Base-by-base conservation (phyloP, 2,113 vertebrate species). In the Microcebus murinus region DNA sequence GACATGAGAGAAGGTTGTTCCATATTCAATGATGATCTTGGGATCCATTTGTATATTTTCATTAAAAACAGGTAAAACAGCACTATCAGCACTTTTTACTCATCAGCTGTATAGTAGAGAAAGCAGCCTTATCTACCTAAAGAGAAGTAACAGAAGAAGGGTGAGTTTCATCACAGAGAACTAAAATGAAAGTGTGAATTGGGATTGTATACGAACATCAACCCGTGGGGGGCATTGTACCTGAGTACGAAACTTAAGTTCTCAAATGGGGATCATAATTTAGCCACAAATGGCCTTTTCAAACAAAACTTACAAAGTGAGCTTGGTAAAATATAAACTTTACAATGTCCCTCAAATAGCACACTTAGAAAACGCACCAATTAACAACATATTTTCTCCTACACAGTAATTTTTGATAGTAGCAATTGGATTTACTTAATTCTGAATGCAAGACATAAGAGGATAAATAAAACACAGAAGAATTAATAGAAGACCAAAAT, bases 401-500 rank as follows among this genome's bases (percentile, higher is more conserved):
- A 87, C 21, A 57, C 2, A 55, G 79, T 95, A 13, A 95, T 45
- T 87, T 81, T 96, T 95, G 63, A 52, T 71, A 90, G 81, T 63
- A 81, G 7, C 4, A 83, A 79, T 3, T 13, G 34, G 71, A 96
- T 89, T 76, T 92, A 52, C 48, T 59, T 95, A 95, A 90, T 87
- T 90, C 63, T 92, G 85, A 82, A 87, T 83, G 82, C 52, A 76
- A 92, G 45, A 79, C 71, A 96, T 42, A 87, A 93, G 90, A 85
- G 92, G 90, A 76, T 39, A 96, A 84, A 89, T 48, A 87, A 96
- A 97, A 79, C 74, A 86, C 52, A 87, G 92, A 97, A 42, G 61
- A 80, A 67, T 59, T 89, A 65, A 90, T 1, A 4, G 80, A 34
- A 79, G 45, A 71, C 57, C 31, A 86, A 97, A 50, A 93, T 97